Evolutionary conservation across 2,888 invertebrate genomes (phyloP).

Genomic region (Meandrusa payeni): DNA sequence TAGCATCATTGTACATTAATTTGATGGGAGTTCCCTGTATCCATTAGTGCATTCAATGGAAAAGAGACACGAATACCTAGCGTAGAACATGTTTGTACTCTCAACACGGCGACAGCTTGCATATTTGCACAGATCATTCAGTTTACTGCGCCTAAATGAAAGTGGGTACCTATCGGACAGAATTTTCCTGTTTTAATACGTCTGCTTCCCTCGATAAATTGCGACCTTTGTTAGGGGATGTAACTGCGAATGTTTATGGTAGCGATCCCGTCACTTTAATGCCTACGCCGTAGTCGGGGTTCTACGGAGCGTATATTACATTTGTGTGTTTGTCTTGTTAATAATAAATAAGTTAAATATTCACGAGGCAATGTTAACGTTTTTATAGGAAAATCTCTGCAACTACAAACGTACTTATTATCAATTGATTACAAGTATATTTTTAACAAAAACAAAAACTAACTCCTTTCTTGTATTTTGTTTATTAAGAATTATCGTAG

Average conservation of each 20-base stretch:
- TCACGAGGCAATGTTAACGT: too few relatives aligned
- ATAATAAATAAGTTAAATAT: slow-evolving; percentile 1
- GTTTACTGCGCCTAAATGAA: slow-evolving; percentile 36
- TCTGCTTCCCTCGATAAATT: slow-evolving; percentile 57
- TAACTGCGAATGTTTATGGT: slow-evolving; percentile 56
- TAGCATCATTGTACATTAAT: too few relatives aligned
- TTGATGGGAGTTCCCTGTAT: too few relatives aligned
- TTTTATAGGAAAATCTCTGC: too few relatives aligned
- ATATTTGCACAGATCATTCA: slow-evolving; percentile 37
- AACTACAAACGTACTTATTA: too few relatives aligned
- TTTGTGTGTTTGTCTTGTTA: slow-evolving; percentile 3
- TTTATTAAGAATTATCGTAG: too few relatives aligned
- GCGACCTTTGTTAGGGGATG: slow-evolving; percentile 57
- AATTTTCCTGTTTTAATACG: slow-evolving; percentile 54
- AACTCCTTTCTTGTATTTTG: too few relatives aligned
- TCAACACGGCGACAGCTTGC: slow-evolving; percentile 4
- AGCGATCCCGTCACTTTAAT: slow-evolving; percentile 36
- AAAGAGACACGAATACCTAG: neutral
- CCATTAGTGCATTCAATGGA: slow-evolving; percentile 1
- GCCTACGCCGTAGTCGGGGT: slow-evolving; percentile 33
- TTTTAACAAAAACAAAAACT: too few relatives aligned
- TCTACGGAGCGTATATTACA: slow-evolving; percentile 24
- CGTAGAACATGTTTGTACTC: slow-evolving; percentile 1
- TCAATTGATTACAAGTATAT: too few relatives aligned
- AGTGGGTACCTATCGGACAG: slow-evolving; percentile 26